Conservation (phyloP, 53 echinoderm and acorn worm genomes). For the Patiria pectinifera region DNA sequence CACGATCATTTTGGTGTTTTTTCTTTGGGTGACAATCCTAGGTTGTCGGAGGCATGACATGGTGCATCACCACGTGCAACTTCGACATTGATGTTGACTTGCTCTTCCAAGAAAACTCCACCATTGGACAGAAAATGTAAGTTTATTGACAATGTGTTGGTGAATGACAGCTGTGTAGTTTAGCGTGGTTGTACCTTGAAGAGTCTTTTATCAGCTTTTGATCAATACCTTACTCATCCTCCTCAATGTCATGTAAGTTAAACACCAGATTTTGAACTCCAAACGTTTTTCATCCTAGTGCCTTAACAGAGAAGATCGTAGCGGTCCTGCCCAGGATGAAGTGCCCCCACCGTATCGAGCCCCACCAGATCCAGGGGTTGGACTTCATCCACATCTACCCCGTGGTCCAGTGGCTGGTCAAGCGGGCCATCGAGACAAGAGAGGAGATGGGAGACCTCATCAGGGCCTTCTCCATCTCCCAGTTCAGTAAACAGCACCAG, state of each 20-base stretch:
- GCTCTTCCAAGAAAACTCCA: constrained; percentile 98
- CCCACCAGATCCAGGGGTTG: constrained; percentile 98
- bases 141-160: background rate
- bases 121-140: constrained; percentile 99
- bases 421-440: constrained; percentile 93
- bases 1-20: background rate
- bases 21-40: constrained; percentile 18
- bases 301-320: constrained; percentile 98
- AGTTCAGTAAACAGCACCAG: constrained; percentile 92
- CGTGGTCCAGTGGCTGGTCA: constrained; percentile 98
- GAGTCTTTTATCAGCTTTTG: too few species aligned
- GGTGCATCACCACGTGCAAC: constrained; percentile 99
- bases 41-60: constrained; percentile 99
- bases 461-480: constrained; percentile 94
- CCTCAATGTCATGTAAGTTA: too few species aligned
- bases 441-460: constrained; percentile 98
- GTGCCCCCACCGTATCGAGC: constrained; percentile 97
- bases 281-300: constrained; percentile 50
- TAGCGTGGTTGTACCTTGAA: too few species aligned
- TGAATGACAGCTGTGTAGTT: background rate
- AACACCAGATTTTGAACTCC: background rate
- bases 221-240: too few species aligned
- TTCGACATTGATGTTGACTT: constrained; percentile 99
- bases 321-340: constrained; percentile 99
- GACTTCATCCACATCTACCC: constrained; percentile 99